Conservation (phyloP, 2,888 invertebrate species). For the Odontocerum albicorne region DNA sequence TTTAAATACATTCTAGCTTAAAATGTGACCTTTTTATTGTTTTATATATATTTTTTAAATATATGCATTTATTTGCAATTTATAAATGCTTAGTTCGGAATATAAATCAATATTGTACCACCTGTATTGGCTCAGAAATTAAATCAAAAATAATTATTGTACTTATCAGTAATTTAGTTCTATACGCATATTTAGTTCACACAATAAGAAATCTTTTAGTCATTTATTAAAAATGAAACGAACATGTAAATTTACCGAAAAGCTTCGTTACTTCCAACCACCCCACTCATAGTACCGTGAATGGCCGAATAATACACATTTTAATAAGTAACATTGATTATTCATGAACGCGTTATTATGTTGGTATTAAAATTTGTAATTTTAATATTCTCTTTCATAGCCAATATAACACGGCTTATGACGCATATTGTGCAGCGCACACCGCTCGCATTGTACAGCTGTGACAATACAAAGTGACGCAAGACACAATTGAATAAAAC, state of each 20-base stretch:
- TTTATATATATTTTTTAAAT: too few relatives aligned
- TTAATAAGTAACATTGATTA: conserved; percentile 36
- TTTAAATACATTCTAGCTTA: too few relatives aligned
- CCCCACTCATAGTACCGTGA: conserved; percentile 31
- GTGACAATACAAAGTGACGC: conserved; percentile 13
- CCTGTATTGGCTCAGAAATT: too few relatives aligned
- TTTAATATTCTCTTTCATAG: conserved; percentile 27
- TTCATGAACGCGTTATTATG: conserved; percentile 36
- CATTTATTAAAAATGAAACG: too few relatives aligned
- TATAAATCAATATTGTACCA: too few relatives aligned
- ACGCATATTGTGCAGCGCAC: conserved; percentile 16
- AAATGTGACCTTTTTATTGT: too few relatives aligned
- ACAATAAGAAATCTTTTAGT: too few relatives aligned
- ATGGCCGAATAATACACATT: conserved; percentile 31
- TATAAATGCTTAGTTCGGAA: too few relatives aligned
- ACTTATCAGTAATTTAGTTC: too few relatives aligned
- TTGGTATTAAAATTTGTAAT: conserved; percentile 36
- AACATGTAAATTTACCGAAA: neutral
- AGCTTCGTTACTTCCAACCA: conserved; percentile 14
- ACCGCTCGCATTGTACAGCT: conserved; percentile 6
- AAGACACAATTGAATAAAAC: conserved; percentile 12
- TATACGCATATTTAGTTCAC: too few relatives aligned
- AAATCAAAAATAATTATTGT: too few relatives aligned
- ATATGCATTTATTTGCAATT: too few relatives aligned
- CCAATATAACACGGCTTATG: conserved; percentile 22